These are phyloP conservation scores for Apodemia hepburni DNA, from an alignment of 2,888 invertebrate genomes.

Conservation along the genomic window DNA sequence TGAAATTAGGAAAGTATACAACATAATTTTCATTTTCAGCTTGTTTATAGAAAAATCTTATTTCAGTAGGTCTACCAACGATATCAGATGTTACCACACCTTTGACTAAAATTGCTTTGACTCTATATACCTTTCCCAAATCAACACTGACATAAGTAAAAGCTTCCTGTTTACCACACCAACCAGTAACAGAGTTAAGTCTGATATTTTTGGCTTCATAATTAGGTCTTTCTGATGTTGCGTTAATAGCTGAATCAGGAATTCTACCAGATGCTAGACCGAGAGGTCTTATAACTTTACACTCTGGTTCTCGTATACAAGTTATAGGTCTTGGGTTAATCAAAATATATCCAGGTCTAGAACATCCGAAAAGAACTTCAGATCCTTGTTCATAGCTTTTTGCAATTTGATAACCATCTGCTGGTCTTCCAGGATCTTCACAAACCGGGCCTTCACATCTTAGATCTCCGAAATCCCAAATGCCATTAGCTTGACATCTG, in stretches of 20 bases:
- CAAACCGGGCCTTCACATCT: conserved; percentile 98
- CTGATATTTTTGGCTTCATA: conserved; percentile 95
- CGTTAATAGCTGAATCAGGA: conserved; percentile 96
- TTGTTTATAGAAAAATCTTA: conserved; percentile 98
- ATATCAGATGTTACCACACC: conserved; percentile 97
- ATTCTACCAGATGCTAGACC: conserved; percentile 95
- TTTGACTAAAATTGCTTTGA: conserved; percentile 95
- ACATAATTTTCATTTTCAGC: conserved; percentile 96
- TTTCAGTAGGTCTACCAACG: conserved; percentile 97
- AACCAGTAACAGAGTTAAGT: conserved; percentile 95
- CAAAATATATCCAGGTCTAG: conserved; percentile 94
- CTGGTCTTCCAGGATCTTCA: conserved; percentile 96
- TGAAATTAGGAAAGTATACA: conserved; percentile 98
- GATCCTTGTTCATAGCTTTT: conserved; percentile 93
- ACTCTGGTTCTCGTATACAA: conserved; percentile 95
- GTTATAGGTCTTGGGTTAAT: conserved; percentile 95
- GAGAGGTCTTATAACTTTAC: conserved; percentile 94
- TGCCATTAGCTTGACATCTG: conserved; percentile 93
- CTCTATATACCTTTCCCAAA: conserved; percentile 94
- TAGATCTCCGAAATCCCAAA: conserved; percentile 98
- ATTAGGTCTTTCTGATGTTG: conserved; percentile 95
- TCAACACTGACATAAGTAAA: conserved; percentile 98
- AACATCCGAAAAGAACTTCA: conserved; percentile 94
- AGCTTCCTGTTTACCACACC: conserved; percentile 98
- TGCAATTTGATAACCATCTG: conserved; percentile 93